These are phyloP conservation scores for Martes flavigula DNA, from an alignment of 2,797 vertebrate genomes.

Conservation along the genomic window DNA sequence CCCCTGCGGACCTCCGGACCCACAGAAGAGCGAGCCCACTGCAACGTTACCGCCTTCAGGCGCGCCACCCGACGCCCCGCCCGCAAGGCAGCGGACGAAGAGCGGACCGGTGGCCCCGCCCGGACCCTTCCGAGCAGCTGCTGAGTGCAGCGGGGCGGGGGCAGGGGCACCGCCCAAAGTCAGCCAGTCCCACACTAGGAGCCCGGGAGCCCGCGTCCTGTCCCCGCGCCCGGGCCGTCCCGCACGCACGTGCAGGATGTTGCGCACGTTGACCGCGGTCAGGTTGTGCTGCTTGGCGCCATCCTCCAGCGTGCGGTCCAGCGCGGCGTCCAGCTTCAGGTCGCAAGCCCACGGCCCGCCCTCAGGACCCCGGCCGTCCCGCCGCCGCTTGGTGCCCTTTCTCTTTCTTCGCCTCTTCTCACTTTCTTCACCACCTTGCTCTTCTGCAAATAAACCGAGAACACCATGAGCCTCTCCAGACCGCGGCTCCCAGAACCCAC, in stretches of 20 bases:
- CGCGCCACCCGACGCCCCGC: not conserved
- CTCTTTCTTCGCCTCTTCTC: slow-evolving; percentile 81
- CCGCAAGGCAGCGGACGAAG: not conserved
- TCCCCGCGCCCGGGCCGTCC: accelerated
- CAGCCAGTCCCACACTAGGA: not conserved
- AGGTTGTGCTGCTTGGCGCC: slow-evolving; percentile 95
- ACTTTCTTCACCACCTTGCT: slow-evolving; percentile 79
- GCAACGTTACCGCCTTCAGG: not conserved
- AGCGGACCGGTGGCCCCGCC: not conserved
- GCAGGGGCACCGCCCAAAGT: not conserved
- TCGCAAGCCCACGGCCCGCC: slow-evolving; percentile 81
- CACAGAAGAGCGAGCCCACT: not conserved
- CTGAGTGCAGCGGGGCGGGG: not conserved
- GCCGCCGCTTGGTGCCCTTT: slow-evolving; percentile 82
- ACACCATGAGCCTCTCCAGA: not conserved
- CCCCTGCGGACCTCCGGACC: not conserved
- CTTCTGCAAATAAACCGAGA: slow-evolving; percentile 78
- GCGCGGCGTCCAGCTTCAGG: slow-evolving; percentile 90
- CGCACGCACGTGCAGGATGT: slow-evolving; percentile 94
- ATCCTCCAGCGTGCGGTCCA: slow-evolving; percentile 92
- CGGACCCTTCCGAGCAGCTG: not conserved
- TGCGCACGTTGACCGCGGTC: slow-evolving; percentile 92
- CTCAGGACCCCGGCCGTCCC: slow-evolving; percentile 73
- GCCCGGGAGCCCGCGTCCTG: no score
- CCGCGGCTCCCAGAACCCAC: not conserved